Base-by-base conservation (phyloP, 2,113 vertebrate species). In the Ivindomyrus marchei region DNA sequence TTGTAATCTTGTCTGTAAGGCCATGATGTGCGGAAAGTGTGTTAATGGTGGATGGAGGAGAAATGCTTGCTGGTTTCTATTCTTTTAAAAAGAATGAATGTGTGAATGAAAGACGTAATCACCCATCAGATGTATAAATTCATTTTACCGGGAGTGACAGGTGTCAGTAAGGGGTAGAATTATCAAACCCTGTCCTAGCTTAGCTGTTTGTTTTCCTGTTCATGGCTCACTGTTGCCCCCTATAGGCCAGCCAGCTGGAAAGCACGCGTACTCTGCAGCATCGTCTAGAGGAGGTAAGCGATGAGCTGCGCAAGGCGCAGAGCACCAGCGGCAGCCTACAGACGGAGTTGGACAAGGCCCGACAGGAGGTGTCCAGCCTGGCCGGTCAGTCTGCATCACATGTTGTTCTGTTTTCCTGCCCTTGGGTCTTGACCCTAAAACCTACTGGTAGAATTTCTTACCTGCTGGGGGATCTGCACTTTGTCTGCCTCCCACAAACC, bases 231-330 rank as follows among this genome's bases (percentile, higher is more conserved):
- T 94, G 89, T 24, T 24, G 15, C 88, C 88, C 70, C 77, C 85
- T 85, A 46, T 94, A 99, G 98, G 92, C 92, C 27, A 96, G 95
- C 91, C 95, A 96, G 31, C 94, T 94, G 62, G 97, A 98, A 53
- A 95, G 92, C 0, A 97, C 98, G 93, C 94, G 94, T 19, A 94
- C 94, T 0, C 91, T 98, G 86, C 97, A 98, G 94, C 97, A 96
- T 93, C 96, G 95, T 87, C 91, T 98, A 92, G 97, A 98, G 0
- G 98, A 98, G 94, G 96, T 98, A 27, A 95, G 95, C 2, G 96
- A 96, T 0, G 98, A 99, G 92, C 97, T 99, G 24, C 95, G 96
- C 90, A 96, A 94, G 46, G 91, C 96, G 0, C 98, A 98, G 92
- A 95, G 90, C 92, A 97, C 90, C 94, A 97, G 95, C 58, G 93